Base-by-base conservation (phyloP, 2,888 invertebrate genomes). In the Callinectes sapidus region DNA sequence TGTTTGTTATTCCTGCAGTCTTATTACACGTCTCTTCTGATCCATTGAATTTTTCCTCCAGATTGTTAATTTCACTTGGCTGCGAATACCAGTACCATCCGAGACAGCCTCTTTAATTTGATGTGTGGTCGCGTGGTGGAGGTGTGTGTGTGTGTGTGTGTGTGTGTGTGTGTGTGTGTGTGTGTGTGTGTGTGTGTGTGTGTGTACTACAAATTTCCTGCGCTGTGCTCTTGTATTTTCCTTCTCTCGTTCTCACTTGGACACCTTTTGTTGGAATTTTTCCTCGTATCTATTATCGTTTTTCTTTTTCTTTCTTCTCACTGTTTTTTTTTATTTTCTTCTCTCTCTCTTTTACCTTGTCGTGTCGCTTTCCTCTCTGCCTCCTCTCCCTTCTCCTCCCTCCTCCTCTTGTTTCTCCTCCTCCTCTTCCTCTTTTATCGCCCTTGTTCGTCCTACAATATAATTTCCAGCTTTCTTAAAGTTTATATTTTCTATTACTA, bases 111-210 rank as follows among this genome's bases (percentile, higher is more conserved):
- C 23, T 61, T 61, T 18, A 48, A 2, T 48, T 8, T 48, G 3
- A 48, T 10, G 10, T 61, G 23, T 61, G 2, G 23, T 61, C n/a
- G 35, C 35, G 39, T 5, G 1, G 14, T 18, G 23, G 86, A 8
- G 86, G 28, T 42, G 2, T 87, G 54, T 87, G 54, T 54, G 48
- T 54, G 54, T 87, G 87, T 87, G 87, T 48, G 87, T 42, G 48
- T 42, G 87, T 39, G 48, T 42, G 87, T 87, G 87, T 87, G 42
- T 87, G 42, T 87, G 42, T 87, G 87, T 87, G 87, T 87, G 87
- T 87, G 87, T 87, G 48, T 87, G 87, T 39, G 48, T 42, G 87
- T 87, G 87, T 42, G 87, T 87, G 39, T 87, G 42, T 42, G 87
- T 87, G 87, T 87, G 48, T 87, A 13, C 81, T 35, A 16, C 81